A percentile compares a stretch with the other conserved stretches of the same genome.
Conservation (phyloP, 2,888 invertebrate genomes). For the Diarsia brunnea region DNA sequence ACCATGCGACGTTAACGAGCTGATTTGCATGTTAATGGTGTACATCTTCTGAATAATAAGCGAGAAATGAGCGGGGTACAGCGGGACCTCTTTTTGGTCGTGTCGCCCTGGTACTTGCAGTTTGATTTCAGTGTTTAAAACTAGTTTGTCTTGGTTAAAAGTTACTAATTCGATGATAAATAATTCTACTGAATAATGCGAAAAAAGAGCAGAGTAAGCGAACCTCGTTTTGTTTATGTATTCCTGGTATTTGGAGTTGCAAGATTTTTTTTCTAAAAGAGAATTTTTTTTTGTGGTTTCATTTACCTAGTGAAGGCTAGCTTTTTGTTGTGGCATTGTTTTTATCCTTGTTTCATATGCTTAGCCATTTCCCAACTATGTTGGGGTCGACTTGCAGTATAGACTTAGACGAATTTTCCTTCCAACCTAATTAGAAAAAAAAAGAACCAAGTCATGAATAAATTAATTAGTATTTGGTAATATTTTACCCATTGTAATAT, state of each 20-base stretch:
- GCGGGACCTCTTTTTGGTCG: slow-evolving; percentile 46
- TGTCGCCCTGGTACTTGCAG: slow-evolving; percentile 44
- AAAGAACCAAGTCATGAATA: too few relatives aligned
- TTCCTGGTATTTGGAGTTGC: background rate
- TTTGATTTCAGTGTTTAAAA: slow-evolving; percentile 19
- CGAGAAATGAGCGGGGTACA: slow-evolving; percentile 54
- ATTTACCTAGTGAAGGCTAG: too few relatives aligned
- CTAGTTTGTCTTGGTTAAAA: slow-evolving; percentile 23
- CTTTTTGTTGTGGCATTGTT: too few relatives aligned
- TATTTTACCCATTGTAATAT: too few relatives aligned
- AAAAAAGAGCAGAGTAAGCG: background rate
- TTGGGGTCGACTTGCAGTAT: too few relatives aligned
- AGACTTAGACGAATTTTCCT: too few relatives aligned
- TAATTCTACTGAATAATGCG: background rate
- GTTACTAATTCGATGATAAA: background rate
- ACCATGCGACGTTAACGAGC: slow-evolving; percentile 56
- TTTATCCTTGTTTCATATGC: too few relatives aligned
- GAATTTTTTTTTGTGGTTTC: too few relatives aligned
- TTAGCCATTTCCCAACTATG: too few relatives aligned
- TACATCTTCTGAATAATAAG: slow-evolving; percentile 61
- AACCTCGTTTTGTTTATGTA: background rate
- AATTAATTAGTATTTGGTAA: too few relatives aligned
- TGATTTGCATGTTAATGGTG: slow-evolving; percentile 66
- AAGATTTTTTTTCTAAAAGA: background rate
- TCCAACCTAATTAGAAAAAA: too few relatives aligned